Percentiles rank a stretch among this genome's conserved stretches.
Evolutionary conservation across 2,113 vertebrate genomes (phyloP).

Genomic region (Nymphicus hollandicus): DNA sequence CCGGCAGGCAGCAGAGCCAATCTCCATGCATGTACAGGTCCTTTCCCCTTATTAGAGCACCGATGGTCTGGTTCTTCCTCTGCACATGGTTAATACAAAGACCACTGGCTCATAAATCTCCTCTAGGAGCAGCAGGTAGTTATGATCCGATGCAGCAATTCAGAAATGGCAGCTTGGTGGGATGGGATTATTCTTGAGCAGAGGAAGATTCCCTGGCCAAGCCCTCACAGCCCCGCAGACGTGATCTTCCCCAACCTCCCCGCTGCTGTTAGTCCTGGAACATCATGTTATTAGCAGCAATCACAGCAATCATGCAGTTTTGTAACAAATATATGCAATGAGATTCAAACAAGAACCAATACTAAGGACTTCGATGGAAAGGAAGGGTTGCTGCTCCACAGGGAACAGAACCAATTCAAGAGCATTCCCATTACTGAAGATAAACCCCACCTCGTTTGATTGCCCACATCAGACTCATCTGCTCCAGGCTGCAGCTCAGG

Average conservation of each 20-base stretch:
- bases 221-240: background rate
- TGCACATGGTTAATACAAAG: background rate
- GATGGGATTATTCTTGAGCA: background rate
- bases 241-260: background rate
- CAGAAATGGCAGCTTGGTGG: background rate
- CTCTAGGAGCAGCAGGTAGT: background rate
- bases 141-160: background rate
- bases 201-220: background rate
- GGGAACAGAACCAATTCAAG: background rate
- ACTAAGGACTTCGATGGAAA: background rate
- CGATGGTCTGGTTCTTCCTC: background rate
- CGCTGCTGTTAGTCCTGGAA: background rate
- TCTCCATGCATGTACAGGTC: background rate
- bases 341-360: background rate
- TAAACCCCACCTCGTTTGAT: background rate
- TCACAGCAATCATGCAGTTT: background rate
- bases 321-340: background rate
- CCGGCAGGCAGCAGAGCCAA: accelerated
- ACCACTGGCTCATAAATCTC: background rate
- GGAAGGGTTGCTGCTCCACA: background rate
- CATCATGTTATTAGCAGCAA: background rate
- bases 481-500: background rate
- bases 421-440: background rate
- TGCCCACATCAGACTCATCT: background rate
- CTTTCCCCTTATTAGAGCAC: background rate